Conservation (phyloP, 2,113 vertebrate genomes). For the Dryoscopus gambensis region DNA sequence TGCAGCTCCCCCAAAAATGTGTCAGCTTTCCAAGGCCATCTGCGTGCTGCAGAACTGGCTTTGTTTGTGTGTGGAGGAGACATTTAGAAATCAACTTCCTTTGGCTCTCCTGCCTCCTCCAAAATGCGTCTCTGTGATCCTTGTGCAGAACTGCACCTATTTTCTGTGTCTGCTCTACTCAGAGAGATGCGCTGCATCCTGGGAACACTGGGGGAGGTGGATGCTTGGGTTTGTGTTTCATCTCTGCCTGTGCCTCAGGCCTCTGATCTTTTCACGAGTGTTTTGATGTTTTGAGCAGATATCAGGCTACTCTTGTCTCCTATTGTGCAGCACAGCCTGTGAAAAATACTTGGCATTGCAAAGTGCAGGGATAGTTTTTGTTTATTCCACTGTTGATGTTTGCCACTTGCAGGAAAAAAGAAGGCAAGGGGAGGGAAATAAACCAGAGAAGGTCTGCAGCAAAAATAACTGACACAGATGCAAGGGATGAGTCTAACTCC, state of each 20-base stretch:
- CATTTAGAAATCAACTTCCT: background rate
- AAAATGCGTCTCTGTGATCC: fast-evolving
- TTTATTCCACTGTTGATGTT: background rate
- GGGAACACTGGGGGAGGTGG: background rate
- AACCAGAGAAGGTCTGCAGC: background rate
- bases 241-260: background rate
- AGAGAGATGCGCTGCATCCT: background rate
- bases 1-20: background rate
- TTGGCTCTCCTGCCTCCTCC: background rate
- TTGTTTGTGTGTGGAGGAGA: background rate
- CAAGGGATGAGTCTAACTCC: background rate
- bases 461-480: conserved; percentile 41
- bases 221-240: background rate
- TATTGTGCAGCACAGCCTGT: background rate
- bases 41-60: background rate
- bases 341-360: background rate
- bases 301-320: background rate
- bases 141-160: background rate
- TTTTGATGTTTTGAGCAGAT: background rate
- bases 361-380: background rate
- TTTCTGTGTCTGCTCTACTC: background rate
- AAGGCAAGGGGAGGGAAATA: background rate
- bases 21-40: background rate
- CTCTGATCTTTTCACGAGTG: background rate
- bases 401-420: background rate